Conservation (phyloP, 2,888 invertebrate genomes). For the Cephus sareptanus region DNA sequence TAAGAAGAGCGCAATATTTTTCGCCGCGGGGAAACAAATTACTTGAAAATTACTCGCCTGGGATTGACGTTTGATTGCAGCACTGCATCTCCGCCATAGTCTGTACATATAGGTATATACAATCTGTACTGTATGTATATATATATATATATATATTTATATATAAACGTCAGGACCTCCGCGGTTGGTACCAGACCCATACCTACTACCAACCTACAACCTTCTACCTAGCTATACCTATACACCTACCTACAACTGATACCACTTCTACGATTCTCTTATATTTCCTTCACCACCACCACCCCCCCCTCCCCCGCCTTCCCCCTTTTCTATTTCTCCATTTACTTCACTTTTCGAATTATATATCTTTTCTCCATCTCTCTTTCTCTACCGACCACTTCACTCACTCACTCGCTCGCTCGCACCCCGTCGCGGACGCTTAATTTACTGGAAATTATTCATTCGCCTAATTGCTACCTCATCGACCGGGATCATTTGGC, state of each 20-base stretch:
- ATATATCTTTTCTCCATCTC: constrained; percentile 14
- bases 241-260: no score
- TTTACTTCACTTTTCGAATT: constrained; percentile 9
- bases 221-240: neutral
- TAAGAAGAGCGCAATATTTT: constrained; percentile 35
- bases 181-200: neutral
- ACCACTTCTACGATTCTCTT: no score
- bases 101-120: neutral
- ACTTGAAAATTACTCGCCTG: constrained; percentile 54
- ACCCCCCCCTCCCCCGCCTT: neutral
- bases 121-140: no score
- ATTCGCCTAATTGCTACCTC: constrained; percentile 51
- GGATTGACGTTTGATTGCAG: constrained; percentile 58
- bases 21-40: constrained; percentile 40
- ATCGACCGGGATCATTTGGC: constrained; percentile 31
- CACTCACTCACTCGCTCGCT: constrained; percentile 16
- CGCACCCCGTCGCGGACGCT: constrained; percentile 24
- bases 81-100: constrained; percentile 25
- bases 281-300: constrained; percentile 4
- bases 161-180: neutral
- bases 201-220: neutral
- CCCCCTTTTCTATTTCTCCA: constrained; percentile 11
- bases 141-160: no score
- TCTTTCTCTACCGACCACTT: constrained; percentile 19
- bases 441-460: constrained; percentile 52